Evolutionary conservation across 2,888 invertebrate species (phyloP).

Genomic region (Yponomeuta cagnagella): DNA sequence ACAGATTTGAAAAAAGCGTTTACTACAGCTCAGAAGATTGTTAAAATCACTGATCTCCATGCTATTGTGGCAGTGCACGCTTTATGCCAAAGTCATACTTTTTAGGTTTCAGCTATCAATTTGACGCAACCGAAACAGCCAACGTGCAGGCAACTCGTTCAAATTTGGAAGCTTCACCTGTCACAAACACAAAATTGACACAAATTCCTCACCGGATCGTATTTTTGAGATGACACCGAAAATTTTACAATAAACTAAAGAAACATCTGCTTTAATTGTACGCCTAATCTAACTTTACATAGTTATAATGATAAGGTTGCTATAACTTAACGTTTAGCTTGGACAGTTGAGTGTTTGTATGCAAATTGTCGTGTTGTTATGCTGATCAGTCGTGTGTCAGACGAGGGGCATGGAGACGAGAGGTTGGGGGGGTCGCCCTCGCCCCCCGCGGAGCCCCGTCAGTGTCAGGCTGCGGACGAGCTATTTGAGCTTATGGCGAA

Average conservation of each 20-base stretch:
- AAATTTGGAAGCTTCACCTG: slow-evolving; percentile 3
- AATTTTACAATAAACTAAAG: slow-evolving; percentile 31
- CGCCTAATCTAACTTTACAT: neutral
- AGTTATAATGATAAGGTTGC: slow-evolving; percentile 37
- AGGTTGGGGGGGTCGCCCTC: slow-evolving; percentile 18
- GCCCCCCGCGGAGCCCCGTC: slow-evolving; percentile 27
- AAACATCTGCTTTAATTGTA: neutral
- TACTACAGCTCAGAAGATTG: too few relatives aligned
- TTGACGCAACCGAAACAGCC: neutral
- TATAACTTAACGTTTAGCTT: slow-evolving; percentile 36
- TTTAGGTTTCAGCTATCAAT: neutral
- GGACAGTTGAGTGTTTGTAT: slow-evolving; percentile 27
- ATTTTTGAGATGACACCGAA: slow-evolving; percentile 39
- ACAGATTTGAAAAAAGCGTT: too few relatives aligned
- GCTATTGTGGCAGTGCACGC: too few relatives aligned
- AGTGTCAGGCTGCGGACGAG: slow-evolving; percentile 48
- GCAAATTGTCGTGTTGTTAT: slow-evolving; percentile 49
- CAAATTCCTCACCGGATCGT: slow-evolving; percentile 24
- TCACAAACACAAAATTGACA: neutral
- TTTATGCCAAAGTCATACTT: too few relatives aligned
- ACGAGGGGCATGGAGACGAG: slow-evolving; percentile 13
- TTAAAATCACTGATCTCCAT: too few relatives aligned
- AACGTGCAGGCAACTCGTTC: neutral
- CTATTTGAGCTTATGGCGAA: slow-evolving; percentile 51
- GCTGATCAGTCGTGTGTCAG: slow-evolving; percentile 47